Base-by-base conservation (phyloP, 2,797 vertebrate species). In the Tachyglossus aculeatus region DNA sequence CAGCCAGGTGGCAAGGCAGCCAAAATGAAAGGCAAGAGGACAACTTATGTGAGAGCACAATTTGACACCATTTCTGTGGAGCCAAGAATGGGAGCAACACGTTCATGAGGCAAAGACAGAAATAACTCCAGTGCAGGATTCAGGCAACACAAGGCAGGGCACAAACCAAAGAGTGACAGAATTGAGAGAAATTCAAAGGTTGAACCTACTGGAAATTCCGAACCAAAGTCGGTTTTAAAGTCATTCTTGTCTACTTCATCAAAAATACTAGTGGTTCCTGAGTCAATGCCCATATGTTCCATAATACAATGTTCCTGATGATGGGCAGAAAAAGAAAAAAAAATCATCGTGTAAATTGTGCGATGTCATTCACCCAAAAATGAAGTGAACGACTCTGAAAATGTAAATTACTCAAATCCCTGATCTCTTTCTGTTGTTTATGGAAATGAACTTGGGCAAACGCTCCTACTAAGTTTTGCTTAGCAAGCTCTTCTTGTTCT, bases 161-260 rank as follows among this genome's bases (percentile, higher is more conserved):
- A 18, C 51, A 45, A 53, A 6, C n/a, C 32, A 31, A 67, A 19
- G 18, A 4, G 32, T 43, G 27, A 50, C 32, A 21, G 4, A 72
- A 67, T 38, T 60, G 72, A 63, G 51, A 82, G 82, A 57, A 84
- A 85, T 22, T 47, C 2, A 4, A 73, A 88, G 83, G 54, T 74
- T 69, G 89, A 86, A 91, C 91, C 81, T 93, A 92, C 92, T 88
- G 91, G 88, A 88, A 94, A 92, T 73, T 93, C 90, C 40, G 88
- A 93, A 81, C 87, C 86, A 89, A 93, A 93, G 78, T 92, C 90
- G 77, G 89, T 78, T 83, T 91, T 93, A 82, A 91, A 92, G 82
- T 93, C 91, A 90, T 56, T 90, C 89, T 92, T 90, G 85, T 93
- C 91, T 88, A 90, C 87, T 74, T 92, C 92, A 76, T 92, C 92